Base-by-base conservation (phyloP, 2,888 invertebrate genomes). In the Platypus cylindrus region DNA sequence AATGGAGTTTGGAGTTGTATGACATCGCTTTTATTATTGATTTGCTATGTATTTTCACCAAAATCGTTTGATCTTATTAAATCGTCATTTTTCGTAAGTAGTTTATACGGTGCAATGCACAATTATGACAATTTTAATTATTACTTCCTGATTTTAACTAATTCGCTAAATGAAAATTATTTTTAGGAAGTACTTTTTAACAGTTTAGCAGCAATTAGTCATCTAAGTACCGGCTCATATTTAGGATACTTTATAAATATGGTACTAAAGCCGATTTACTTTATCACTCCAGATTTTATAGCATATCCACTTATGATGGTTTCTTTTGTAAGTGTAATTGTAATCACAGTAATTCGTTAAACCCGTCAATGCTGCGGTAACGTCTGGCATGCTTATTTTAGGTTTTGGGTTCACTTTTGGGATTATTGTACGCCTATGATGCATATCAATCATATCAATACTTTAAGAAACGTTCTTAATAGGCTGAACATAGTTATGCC, bases 261-360 rank as follows among this genome's bases (percentile, higher is more conserved):
- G 25, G 79, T 78, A 58, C 63, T 89, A 33, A 78, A 80, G 62
- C 80, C 82, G 1, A 69, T 76, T 49, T 85, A 86, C 58, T 65
- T 78, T 17, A 62, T 71, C 37, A 78, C 73, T 25, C 80, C 86
- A 45, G 83, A 81, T 54, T 72, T 68, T 53, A 78, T 84, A 52
- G 82, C 81, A 9, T 86, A 84, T 64, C 86, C 87, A n/a, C 83
- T 86, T 2, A 82, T 87, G 80, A 82, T 81, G 17, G 82, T 82
- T 1, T 78, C 81, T 45, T 86, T 86, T 59, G 87, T 89, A 65
- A 79, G 83, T 75, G 38, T 17, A 15, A 20, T 7, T 15, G 20
- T 20, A n/a, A n/a, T n/a, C n/a, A n/a, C n/a, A n/a, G n/a, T n/a
- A n/a, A n/a, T n/a, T n/a, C n/a, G n/a, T n/a, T n/a, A n/a, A n/a